phyloP scores from a whole-genome alignment of 2,888 invertebrate genomes.

The Melieria crassipennis region DNA sequence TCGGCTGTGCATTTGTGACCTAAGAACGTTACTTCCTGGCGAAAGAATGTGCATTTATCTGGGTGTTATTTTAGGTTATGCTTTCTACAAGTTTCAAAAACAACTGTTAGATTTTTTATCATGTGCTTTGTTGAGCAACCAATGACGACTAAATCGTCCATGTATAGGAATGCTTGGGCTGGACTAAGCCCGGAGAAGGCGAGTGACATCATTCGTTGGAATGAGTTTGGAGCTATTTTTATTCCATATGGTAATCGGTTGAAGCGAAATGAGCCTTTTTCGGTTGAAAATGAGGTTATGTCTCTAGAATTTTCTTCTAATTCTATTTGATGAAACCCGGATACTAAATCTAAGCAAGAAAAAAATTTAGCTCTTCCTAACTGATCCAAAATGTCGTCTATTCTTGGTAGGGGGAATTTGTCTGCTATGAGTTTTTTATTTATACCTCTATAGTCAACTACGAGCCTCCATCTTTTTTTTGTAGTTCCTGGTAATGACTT shows the following conservation, averaged over 20 bases:
- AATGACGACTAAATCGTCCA: no score
- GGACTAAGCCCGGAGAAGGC: slow-evolving; percentile 42
- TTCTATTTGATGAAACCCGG: slow-evolving; percentile 33
- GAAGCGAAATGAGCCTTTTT: slow-evolving; percentile 36
- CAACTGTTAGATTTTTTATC: slow-evolving; percentile 26
- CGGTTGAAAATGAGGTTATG: no score
- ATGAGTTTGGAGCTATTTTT: slow-evolving; percentile 43
- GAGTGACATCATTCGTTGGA: slow-evolving; percentile 47
- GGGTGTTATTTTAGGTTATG: slow-evolving; percentile 39
- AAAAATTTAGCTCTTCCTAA: slow-evolving; percentile 30
- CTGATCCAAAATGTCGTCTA: background rate
- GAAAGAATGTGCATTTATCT: slow-evolving; percentile 42
- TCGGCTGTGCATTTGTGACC: slow-evolving; percentile 36
- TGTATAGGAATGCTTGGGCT: slow-evolving; percentile 43
- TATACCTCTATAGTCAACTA: slow-evolving; percentile 31
- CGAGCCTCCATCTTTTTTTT: slow-evolving; percentile 28
- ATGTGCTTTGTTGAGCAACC: slow-evolving; percentile 40
- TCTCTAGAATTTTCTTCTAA: slow-evolving; percentile 12
- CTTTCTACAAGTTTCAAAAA: slow-evolving; percentile 27
- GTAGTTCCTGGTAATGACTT: slow-evolving; percentile 21
- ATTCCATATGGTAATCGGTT: slow-evolving; percentile 45
- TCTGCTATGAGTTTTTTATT: slow-evolving; percentile 19
- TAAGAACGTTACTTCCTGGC: slow-evolving; percentile 39
- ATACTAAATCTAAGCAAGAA: slow-evolving; percentile 29
- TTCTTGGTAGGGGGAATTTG: background rate